Percentiles rank a stretch among this genome's conserved stretches.
Conservation (phyloP, 2,113 vertebrate genomes). For the Pterocles gutturalis region DNA sequence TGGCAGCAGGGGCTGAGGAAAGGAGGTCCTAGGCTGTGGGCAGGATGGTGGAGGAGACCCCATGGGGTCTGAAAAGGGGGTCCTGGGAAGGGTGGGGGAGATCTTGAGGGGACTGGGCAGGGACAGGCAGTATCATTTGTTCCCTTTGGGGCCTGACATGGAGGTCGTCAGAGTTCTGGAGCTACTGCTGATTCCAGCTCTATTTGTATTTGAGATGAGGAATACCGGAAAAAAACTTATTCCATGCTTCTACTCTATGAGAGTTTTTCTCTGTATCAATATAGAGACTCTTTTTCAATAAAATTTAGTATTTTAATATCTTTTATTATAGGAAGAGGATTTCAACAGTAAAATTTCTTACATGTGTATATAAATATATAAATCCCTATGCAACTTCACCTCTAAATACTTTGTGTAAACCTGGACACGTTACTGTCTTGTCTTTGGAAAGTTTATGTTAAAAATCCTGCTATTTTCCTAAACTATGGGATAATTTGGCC, state of each 20-base stretch:
- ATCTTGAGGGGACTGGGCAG: neutral
- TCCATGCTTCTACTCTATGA: neutral
- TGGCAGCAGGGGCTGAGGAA: neutral
- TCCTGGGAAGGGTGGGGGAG: neutral
- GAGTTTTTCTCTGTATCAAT: neutral
- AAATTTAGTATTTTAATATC: neutral
- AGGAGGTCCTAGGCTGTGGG: neutral
- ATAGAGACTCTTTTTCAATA: neutral
- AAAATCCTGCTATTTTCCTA: neutral
- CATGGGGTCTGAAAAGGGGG: neutral
- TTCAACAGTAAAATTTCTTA: neutral
- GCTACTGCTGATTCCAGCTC: neutral
- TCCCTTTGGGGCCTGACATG: neutral
- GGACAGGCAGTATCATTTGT: neutral
- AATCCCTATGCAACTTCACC: neutral
- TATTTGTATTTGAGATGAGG: neutral
- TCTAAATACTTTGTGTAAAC: neutral
- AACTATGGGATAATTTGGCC: neutral
- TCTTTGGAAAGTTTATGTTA: neutral
- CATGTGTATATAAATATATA: neutral
- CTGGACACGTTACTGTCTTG: neutral
- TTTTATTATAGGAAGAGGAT: neutral
- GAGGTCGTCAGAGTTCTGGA: neutral
- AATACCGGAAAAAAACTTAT: neutral
- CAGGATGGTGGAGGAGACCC: accelerated